Conservation (phyloP, 2,888 invertebrate species). For the Andrena camellia region DNA sequence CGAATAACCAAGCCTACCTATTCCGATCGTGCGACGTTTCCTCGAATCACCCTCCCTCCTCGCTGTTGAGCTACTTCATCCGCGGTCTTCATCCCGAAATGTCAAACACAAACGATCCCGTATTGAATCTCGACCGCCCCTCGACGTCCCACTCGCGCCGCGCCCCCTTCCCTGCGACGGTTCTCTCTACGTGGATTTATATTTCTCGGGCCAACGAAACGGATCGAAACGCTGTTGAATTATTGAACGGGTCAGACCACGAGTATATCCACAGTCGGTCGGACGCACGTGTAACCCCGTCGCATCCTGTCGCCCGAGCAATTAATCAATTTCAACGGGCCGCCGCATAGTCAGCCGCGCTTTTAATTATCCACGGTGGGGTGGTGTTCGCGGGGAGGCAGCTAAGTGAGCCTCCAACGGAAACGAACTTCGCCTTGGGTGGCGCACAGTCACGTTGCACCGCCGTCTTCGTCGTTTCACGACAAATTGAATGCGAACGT, state of each 20-base stretch:
- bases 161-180: not conserved
- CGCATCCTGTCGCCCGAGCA: conserved; percentile 19
- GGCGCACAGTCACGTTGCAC: not conserved
- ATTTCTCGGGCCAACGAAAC: conserved; percentile 19
- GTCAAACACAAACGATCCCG: conserved; percentile 23
- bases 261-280: conserved; percentile 24
- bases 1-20: not conserved
- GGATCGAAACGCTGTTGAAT: conserved; percentile 49
- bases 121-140: not conserved
- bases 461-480: not conserved
- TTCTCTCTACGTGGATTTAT: conserved; percentile 20
- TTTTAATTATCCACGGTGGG: conserved; percentile 35
- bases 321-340: conserved; percentile 44
- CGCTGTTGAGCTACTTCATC: not conserved
- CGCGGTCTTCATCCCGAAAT: not conserved
- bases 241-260: conserved; percentile 44
- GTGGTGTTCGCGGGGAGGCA: not conserved
- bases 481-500: not conserved
- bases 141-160: not conserved
- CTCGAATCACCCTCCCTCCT: not conserved
- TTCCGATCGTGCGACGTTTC: not conserved
- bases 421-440: not conserved
- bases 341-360: not conserved
- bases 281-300: conserved; percentile 39
- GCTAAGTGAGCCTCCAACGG: not conserved